Base-by-base conservation (phyloP, 2,888 invertebrate genomes). In the Dolichopus griseipennis region DNA sequence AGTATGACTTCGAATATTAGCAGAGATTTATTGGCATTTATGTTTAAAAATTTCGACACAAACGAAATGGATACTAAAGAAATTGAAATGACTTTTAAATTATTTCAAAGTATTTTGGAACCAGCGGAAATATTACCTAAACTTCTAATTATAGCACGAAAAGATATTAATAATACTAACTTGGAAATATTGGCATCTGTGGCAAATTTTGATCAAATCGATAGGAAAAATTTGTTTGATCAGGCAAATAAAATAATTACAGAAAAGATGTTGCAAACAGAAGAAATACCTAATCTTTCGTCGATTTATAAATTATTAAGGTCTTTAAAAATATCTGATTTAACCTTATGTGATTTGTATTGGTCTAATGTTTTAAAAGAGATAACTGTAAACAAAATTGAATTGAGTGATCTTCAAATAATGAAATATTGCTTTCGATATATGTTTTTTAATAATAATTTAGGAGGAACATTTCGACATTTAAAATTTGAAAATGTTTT, bases 391-490 rank as follows among this genome's bases (percentile, higher is more conserved):
- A 72, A 75, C 34, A 68, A 73, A 0, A 72, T 72, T 15, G 75
- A 78, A 63, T 74, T 74, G 34, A 72, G 74, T 41, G 64, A 73
- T n/a, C 73, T 77, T 62, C 75, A 76, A 65, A 73, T 84, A 62
- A 69, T 83, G 10, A 78, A 77, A 41, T 77, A 84, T 61, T 83
- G 83, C 70, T 80, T 83, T 68, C 83, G 83, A 68, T 86, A 86
- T 72, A 82, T 85, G 79, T 79, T 83, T 73, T 86, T 85, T 72
- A 83, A 83, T 71, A 83, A 82, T 67, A 84, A 84, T 73, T 74
- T 85, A 2, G 82, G 83, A 7, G 83, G 83, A 12, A 83, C 82
- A 10, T 85, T 83, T 74, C 78, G 85, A 0, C 81, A 84, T 72
- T 72, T 74, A n/a, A 74, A 75, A 9, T 79, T 85, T 69, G 86